Conservation (phyloP, 2,888 invertebrate genomes). For the Yponomeuta sedellus region DNA sequence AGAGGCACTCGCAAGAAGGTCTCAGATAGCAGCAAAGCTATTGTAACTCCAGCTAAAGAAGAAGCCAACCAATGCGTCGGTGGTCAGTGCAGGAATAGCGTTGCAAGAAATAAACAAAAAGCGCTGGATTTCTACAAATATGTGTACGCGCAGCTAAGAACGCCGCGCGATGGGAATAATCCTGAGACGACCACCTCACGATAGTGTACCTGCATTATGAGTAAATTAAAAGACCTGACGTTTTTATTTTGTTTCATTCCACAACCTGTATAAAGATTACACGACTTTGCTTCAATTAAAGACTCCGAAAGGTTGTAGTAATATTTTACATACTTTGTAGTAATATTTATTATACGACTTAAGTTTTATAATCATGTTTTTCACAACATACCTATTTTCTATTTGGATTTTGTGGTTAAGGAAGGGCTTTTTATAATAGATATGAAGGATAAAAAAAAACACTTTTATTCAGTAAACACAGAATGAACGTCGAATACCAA, state of each 20-base stretch:
- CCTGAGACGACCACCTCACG: conserved; percentile 33
- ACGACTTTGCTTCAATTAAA: no score
- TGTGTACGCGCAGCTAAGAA: conserved; percentile 62
- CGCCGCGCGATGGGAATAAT: conserved; percentile 41
- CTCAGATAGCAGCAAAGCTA: conserved; percentile 34
- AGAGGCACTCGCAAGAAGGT: conserved; percentile 26
- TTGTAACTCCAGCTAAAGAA: conserved; percentile 28
- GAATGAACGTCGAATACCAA: no score
- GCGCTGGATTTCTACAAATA: conserved; percentile 71
- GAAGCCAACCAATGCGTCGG: conserved; percentile 53
- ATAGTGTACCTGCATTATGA: neutral
- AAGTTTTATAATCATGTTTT: no score
- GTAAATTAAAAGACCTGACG: neutral
- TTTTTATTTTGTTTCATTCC: neutral
- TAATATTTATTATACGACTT: no score
- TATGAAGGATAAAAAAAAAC: no score
- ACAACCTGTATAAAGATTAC: neutral
- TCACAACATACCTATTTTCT: no score
- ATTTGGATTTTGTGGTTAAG: no score
- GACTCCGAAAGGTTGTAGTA: no score
- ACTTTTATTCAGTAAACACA: no score
- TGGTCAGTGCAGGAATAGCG: conserved; percentile 50
- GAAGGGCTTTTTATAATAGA: no score
- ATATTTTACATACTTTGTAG: no score
- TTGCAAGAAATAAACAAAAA: conserved; percentile 58